Base-by-base conservation (phyloP, 2,797 vertebrate species). In the Protonibea diacanthus region DNA sequence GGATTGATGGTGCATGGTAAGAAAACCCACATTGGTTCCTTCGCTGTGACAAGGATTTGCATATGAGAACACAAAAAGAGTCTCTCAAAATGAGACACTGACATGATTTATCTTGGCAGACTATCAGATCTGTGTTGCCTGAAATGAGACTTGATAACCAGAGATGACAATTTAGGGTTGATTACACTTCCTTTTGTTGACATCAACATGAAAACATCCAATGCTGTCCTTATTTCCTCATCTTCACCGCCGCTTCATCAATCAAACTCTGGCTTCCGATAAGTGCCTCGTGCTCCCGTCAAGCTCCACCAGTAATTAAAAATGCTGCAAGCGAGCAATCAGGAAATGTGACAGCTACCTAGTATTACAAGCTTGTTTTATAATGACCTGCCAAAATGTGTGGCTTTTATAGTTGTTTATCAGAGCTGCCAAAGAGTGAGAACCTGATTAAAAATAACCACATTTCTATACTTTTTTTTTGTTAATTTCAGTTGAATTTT, bases 171-270 rank as follows among this genome's bases (percentile, higher is more conserved):
- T 88, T 83, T 69, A 58, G 58, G 72, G 44, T 69, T 88, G 88
- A 92, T 91, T 89, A 76, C 70, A 58, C 71, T 85, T 91, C 80
- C 81, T 80, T 89, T 84, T 81, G 80, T 78, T 68, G 88, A 86
- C 75, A 79, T 48, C 52, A 60, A 58, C 44, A 14, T 80, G 65
- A 71, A 62, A 65, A 27, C 59, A 82, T 61, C 74, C 67, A 82
- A 47, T 6, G 48, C 65, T 76, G 48, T 60, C 56, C 70, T 38
- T 67, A 71, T 86, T 85, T 80, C 63, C 76, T 88, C 70, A 85
- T 63, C 67, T 85, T 84, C 49, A 21, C 33, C 15, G 71, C 51
- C 6, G 51, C 70, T 55, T 73, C 85, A 86, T 91, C 83, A 76
- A 75, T 91, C 88, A 86, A 78, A 82, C 23, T n/a, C 11, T 0